These are phyloP conservation scores for Phrynosoma platyrhinos DNA, from an alignment of 2,113 vertebrate genomes.

Conservation along the genomic window DNA sequence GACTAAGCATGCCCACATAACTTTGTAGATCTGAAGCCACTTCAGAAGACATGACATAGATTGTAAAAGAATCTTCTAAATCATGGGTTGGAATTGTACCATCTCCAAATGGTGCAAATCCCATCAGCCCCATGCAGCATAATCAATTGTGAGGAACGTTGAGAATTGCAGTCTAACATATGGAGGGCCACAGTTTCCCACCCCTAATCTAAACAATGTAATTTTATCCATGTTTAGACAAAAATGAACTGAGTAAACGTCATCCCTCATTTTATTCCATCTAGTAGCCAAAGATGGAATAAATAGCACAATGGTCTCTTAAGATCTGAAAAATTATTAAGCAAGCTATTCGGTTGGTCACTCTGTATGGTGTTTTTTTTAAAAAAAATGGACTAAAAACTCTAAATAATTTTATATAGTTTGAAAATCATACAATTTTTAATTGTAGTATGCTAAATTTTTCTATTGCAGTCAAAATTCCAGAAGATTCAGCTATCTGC, in stretches of 20 bases:
- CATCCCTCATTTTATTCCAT: no score
- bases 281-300: background rate
- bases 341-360: background rate
- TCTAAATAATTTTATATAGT: background rate
- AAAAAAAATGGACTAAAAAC: background rate
- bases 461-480: slow-evolving; percentile 82
- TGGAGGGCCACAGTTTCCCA: no score
- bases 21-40: background rate
- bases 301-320: background rate
- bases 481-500: slow-evolving; percentile 82
- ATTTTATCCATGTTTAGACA: no score
- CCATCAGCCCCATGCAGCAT: background rate
- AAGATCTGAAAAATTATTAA: background rate
- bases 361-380: background rate
- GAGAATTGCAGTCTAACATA: background rate
- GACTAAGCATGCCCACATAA: background rate
- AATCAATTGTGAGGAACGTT: background rate
- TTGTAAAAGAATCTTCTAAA: background rate
- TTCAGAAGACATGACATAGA: no score
- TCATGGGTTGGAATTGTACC: background rate
- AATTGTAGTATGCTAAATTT: slow-evolving; percentile 35
- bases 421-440: background rate
- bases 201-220: no score
- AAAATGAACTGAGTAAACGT: no score
- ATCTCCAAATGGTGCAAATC: background rate